Conservation (phyloP, 2,113 vertebrate species). For the Gorsachius goisagi region DNA sequence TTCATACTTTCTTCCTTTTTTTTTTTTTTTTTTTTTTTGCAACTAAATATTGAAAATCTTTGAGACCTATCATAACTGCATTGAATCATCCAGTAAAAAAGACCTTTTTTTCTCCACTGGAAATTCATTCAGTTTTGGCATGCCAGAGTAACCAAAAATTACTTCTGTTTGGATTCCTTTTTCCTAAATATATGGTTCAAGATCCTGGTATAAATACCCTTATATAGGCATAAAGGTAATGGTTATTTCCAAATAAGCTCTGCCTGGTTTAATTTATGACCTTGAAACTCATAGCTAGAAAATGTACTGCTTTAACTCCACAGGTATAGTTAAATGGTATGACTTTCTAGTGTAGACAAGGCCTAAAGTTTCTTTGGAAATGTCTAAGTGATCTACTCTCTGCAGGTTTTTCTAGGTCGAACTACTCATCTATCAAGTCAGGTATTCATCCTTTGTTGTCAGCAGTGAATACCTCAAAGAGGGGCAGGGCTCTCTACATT, state of each 20-base stretch:
- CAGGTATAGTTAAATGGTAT: conserved; percentile 9
- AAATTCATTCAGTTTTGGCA: neutral
- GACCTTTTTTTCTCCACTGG: neutral
- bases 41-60: neutral
- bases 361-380: conserved; percentile 16
- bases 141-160: neutral
- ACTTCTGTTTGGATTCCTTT: neutral
- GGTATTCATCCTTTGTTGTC: conserved; percentile 63
- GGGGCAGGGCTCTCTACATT: conserved; percentile 2
- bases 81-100: neutral
- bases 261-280: conserved; percentile 22
- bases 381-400: conserved; percentile 18
- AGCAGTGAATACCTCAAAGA: conserved; percentile 45
- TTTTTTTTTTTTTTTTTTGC: neutral
- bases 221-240: neutral
- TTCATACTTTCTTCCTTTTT: neutral
- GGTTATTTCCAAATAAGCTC: conserved; percentile 11
- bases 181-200: neutral
- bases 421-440: conserved; percentile 50
- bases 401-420: conserved; percentile 41
- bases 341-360: neutral
- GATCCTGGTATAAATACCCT: neutral
- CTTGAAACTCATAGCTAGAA: neutral
- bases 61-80: neutral
- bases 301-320: neutral